Conservation (phyloP, 2,113 vertebrate species). For the Gymnocephalus cernua region DNA sequence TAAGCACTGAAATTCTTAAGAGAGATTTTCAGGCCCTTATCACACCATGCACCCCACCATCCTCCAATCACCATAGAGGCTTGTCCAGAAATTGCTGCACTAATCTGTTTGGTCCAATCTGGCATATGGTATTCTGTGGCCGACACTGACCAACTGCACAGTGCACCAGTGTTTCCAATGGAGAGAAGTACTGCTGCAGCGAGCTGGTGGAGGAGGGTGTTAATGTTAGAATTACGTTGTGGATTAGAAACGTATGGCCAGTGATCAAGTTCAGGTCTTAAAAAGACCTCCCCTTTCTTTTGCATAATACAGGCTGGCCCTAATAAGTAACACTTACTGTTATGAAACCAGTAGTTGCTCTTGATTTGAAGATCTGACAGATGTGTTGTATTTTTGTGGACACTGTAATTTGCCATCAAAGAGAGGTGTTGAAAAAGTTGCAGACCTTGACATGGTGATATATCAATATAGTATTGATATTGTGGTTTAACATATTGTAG, state of each 20-base stretch:
- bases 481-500: not conserved
- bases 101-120: constrained; percentile 73
- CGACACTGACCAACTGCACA: constrained; percentile 8
- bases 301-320: constrained; percentile 52
- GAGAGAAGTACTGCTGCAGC: constrained; percentile 32
- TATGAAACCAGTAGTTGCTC: constrained; percentile 51
- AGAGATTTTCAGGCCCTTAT: constrained; percentile 47
- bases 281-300: constrained; percentile 41
- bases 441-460: not conserved
- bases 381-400: not conserved
- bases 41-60: constrained; percentile 27
- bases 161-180: constrained; percentile 20
- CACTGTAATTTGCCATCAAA: constrained; percentile 2
- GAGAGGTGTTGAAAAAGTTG: not conserved
- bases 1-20: constrained; percentile 44
- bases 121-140: constrained; percentile 64
- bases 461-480: not conserved
- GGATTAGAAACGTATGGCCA: constrained; percentile 75
- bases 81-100: constrained; percentile 49
- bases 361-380: constrained; percentile 7
- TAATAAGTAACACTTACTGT: constrained; percentile 61
- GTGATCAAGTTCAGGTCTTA: constrained; percentile 73
- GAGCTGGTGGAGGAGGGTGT: constrained; percentile 9
- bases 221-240: constrained; percentile 45
- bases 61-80: constrained; percentile 63